phyloP scores from a whole-genome alignment of 2,113 vertebrate species.

The Craseonycteris thonglongyai region DNA sequence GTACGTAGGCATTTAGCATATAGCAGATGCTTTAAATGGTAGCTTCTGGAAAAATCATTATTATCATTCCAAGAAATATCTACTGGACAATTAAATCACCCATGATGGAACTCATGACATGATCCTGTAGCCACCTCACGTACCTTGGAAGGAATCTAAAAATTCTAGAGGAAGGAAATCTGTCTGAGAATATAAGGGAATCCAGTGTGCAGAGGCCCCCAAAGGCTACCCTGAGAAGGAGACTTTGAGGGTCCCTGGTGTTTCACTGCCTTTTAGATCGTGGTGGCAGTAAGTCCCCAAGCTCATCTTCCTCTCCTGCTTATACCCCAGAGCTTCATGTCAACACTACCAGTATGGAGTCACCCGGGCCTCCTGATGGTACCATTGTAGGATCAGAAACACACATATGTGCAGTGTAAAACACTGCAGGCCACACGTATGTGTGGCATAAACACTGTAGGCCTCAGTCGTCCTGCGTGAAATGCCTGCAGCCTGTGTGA shows the following conservation, averaged over 20 bases:
- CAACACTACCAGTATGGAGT: not conserved
- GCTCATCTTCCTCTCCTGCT: not conserved
- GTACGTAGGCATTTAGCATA: not conserved
- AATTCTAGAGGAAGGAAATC: not conserved
- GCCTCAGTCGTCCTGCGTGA: not conserved
- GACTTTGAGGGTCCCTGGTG: not conserved
- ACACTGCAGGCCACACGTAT: too few species aligned
- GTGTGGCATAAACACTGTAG: not conserved
- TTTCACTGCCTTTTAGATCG: not conserved
- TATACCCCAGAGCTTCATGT: not conserved
- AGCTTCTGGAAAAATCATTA: not conserved
- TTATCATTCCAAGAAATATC: not conserved
- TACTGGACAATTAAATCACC: not conserved
- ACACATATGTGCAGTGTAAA: fast-evolving
- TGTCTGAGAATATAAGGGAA: not conserved
- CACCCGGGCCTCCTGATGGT: not conserved
- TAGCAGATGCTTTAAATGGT: constrained; percentile 5
- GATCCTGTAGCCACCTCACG: not conserved
- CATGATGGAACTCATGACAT: not conserved
- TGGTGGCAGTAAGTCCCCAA: not conserved
- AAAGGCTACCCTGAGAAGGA: not conserved
- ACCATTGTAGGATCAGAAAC: not conserved
- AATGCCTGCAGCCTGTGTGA: not conserved
- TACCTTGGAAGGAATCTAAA: not conserved
- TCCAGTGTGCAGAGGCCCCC: not conserved